phyloP scores from a whole-genome alignment of 2,888 invertebrate genomes.

The Torymus auratus region DNA sequence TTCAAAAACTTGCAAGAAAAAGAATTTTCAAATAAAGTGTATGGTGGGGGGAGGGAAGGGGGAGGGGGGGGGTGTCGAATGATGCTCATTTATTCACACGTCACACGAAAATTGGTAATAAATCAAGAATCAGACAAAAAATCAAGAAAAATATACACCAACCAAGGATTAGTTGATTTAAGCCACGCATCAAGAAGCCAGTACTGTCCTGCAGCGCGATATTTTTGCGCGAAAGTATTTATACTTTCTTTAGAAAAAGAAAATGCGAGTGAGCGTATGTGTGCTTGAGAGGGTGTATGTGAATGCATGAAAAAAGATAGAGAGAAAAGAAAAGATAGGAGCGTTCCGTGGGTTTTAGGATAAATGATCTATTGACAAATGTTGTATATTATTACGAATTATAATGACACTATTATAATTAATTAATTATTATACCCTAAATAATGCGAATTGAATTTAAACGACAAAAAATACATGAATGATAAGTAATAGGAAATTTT shows the following conservation, averaged over 20 bases:
- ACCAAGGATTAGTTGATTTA: conserved; percentile 71
- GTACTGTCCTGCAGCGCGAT: conserved; percentile 70
- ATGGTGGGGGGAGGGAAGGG: too few species aligned
- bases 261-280: conserved; percentile 59
- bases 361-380: conserved; percentile 77
- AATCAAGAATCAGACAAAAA: conserved; percentile 48
- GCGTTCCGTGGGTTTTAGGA: conserved; percentile 73
- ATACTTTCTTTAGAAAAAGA: conserved; percentile 20
- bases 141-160: conserved; percentile 58
- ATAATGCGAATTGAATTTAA: conserved; percentile 76
- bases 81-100: conserved; percentile 53
- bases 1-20: conserved; percentile 38
- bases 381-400: conserved; percentile 77
- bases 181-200: conserved; percentile 70
- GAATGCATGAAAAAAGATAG: conserved; percentile 47
- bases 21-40: conserved; percentile 28
- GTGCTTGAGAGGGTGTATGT: conserved; percentile 50
- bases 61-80: not conserved
- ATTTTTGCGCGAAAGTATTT: conserved; percentile 56
- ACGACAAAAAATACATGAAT: conserved; percentile 70
- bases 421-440: conserved; percentile 75
- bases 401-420: conserved; percentile 77
- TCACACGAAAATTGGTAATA: conserved; percentile 42
- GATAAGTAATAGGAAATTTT: conserved; percentile 75
- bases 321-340: conserved; percentile 62